Base-by-base conservation (phyloP, 2,113 vertebrate genomes). In the Sapayoa aenigma region DNA sequence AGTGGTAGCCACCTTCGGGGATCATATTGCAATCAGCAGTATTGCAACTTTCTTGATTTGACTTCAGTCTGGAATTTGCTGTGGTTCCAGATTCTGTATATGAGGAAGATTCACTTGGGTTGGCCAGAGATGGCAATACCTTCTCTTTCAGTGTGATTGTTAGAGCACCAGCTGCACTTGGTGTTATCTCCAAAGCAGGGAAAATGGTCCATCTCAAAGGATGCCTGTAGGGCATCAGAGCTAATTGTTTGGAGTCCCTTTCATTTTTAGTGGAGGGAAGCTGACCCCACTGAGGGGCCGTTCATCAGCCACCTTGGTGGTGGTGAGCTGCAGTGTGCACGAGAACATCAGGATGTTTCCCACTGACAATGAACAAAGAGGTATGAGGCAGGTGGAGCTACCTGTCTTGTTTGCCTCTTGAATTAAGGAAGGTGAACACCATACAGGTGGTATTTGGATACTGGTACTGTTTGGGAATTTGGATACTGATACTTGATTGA, bases 271-370 rank as follows among this genome's bases (percentile, higher is more conserved):
- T 53, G 37, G 44, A 69, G 27, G 53, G 42, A 46, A 81, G 25
- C 0, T 1, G 59, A 19, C 33, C 33, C 0, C 18, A 17, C 20
- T 42, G 30, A 39, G 28, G 3, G 46, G 53, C 0, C 7, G 4
- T 63, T 75, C 31, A 50, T 19, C 22, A 67, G 6, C 17, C 9
- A 5, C 69, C 44, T 77, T 1, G 0, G 24, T 76, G 60, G 35
- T 46, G 35, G 19, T 5, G 46, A 69, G 27, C 17, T 66, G 41
- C 60, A 42, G 18, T 5, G 14, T 75, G 47, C 49, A 23, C 18
- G 46, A 37, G n/a, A 68, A 53, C 49, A 66, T 35, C 37, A 23
- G 0, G 0, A 56, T 89, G 75, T 44, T 89, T 72, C 28, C 35
- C 20, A 50, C 5, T 76, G 58, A 37, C 24, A 72, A 1, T 67